Evolutionary conservation across 2,888 invertebrate genomes (phyloP).

Genomic region (Thalpophila matura): DNA sequence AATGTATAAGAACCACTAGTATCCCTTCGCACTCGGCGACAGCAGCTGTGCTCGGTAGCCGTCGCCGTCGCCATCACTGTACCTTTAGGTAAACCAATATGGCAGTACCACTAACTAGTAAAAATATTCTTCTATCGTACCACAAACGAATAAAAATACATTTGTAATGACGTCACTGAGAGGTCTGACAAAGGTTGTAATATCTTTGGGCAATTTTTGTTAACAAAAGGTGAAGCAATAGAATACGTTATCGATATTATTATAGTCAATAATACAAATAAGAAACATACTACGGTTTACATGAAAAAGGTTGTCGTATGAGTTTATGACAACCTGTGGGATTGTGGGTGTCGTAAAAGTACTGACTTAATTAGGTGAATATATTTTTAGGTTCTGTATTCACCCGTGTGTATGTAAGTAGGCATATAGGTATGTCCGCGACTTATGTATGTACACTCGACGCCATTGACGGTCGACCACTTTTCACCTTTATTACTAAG

Average conservation of each 20-base stretch:
- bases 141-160: background rate
- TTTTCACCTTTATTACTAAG: too few relatives aligned
- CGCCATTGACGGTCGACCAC: too few relatives aligned
- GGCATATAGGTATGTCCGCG: too few relatives aligned
- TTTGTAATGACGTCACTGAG: background rate
- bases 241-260: slow-evolving; percentile 16
- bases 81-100: too few relatives aligned
- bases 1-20: too few relatives aligned
- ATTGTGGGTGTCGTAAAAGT: background rate
- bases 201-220: slow-evolving; percentile 1
- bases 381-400: too few relatives aligned
- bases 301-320: slow-evolving; percentile 11
- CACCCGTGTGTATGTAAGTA: too few relatives aligned
- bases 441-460: too few relatives aligned
- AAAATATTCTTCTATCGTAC: background rate
- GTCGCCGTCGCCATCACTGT: too few relatives aligned
- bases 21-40: too few relatives aligned
- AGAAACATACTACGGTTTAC: slow-evolving; percentile 6
- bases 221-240: background rate
- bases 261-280: background rate
- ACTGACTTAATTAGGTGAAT: slow-evolving; percentile 14
- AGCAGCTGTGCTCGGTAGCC: too few relatives aligned
- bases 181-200: background rate
- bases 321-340: background rate
- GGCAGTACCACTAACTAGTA: background rate